Conservation (phyloP, 2,888 invertebrate species). For the Oxystoma pomonae region DNA sequence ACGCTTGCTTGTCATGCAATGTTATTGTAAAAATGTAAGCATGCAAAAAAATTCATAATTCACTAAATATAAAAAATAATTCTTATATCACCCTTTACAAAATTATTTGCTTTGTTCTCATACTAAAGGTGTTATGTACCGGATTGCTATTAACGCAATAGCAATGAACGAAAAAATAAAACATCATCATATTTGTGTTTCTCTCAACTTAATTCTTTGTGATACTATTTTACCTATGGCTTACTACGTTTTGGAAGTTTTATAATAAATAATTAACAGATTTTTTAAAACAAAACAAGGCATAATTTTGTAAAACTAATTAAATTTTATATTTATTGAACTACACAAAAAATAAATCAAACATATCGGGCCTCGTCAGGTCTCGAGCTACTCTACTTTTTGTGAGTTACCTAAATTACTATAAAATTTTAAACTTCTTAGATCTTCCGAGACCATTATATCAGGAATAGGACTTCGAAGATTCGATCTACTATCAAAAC, state of each 20-base stretch:
- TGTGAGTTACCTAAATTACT: constrained; percentile 22
- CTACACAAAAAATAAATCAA: constrained; percentile 41
- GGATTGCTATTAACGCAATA: too few species aligned
- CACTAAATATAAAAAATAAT: background rate
- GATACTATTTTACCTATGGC: too few species aligned
- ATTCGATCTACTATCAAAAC: constrained; percentile 24
- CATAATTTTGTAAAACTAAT: too few species aligned
- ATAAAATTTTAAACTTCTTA: constrained; percentile 9
- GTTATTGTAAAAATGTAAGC: background rate
- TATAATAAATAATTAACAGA: too few species aligned
- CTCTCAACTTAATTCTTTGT: too few species aligned
- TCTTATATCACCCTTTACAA: too few species aligned
- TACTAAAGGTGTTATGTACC: too few species aligned
- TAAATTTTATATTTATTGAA: background rate
- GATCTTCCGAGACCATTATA: constrained; percentile 32
- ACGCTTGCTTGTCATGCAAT: background rate
- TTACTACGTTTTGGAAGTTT: too few species aligned
- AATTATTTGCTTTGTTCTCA: too few species aligned
- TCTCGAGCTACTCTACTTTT: constrained; percentile 24
- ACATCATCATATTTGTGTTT: too few species aligned
- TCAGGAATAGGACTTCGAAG: constrained; percentile 31
- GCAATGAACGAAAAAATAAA: too few species aligned
- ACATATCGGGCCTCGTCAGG: constrained; percentile 44
- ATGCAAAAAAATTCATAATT: background rate
- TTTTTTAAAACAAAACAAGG: too few species aligned